phyloP scores from a whole-genome alignment of 1,140 invertebrate genomes.

The Melitaea cinxia region DNA sequence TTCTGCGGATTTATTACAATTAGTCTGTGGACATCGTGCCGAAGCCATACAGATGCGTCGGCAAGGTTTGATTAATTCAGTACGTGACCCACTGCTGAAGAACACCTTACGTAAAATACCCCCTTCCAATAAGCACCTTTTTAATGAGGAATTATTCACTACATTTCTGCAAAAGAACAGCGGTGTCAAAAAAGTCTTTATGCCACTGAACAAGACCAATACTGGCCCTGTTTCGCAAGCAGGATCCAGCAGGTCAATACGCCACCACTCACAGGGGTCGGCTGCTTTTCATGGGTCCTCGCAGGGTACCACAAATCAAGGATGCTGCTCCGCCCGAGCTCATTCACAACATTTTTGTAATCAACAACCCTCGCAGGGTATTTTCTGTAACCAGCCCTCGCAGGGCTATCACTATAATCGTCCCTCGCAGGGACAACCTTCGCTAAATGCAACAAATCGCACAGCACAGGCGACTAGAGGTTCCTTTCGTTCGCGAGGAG shows the following conservation, averaged over 20 bases:
- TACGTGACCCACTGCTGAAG: constrained; percentile 28
- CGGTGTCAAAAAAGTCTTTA: constrained; percentile 30
- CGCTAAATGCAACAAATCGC: too few relatives aligned
- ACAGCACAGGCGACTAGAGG: too few relatives aligned
- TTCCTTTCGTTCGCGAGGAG: neutral
- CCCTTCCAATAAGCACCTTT: constrained; percentile 27
- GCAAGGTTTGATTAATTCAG: constrained; percentile 26
- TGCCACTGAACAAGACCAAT: constrained; percentile 9
- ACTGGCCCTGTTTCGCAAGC: neutral
- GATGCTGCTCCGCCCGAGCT: neutral
- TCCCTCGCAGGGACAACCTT: too few relatives aligned
- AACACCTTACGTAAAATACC: constrained; percentile 26
- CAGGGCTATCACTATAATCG: neutral
- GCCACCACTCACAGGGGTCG: constrained; percentile 26
- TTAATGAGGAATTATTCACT: constrained; percentile 19
- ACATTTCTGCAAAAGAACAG: constrained; percentile 29
- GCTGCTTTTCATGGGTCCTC: constrained; percentile 3
- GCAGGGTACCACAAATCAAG: constrained; percentile 14
- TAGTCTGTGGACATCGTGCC: constrained; percentile 38
- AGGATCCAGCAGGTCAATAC: neutral
- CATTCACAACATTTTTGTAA: neutral
- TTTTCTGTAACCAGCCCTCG: constrained; percentile 7
- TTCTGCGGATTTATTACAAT: constrained; percentile 29
- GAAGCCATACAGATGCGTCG: constrained; percentile 33
- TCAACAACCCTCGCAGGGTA: constrained; percentile 14